Evolutionary conservation across 2,888 invertebrate species (phyloP).

Genomic region (Saturnia japonica): DNA sequence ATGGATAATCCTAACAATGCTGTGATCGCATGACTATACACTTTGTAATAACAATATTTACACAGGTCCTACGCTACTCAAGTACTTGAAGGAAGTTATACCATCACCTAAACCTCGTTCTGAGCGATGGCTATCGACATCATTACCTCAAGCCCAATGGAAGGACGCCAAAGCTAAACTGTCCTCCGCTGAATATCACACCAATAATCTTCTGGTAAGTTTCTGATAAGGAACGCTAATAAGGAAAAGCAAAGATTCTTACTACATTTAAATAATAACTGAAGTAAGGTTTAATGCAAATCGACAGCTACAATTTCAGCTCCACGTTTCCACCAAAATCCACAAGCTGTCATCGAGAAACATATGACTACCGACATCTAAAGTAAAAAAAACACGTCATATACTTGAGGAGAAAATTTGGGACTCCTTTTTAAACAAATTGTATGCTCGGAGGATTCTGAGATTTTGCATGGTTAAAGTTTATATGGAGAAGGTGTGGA

Average conservation of each 20-base stretch:
- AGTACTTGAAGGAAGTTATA: conserved; percentile 84
- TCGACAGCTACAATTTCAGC: too few relatives aligned
- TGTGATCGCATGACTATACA: not conserved
- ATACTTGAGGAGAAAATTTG: too few relatives aligned
- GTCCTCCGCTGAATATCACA: conserved; percentile 94
- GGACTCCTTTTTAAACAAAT: too few relatives aligned
- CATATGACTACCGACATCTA: too few relatives aligned
- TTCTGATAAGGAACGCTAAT: not conserved
- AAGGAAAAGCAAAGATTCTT: not conserved
- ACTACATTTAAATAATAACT: too few relatives aligned
- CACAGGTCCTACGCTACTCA: conserved; percentile 84
- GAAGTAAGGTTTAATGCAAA: too few relatives aligned
- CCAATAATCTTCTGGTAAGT: conserved; percentile 89
- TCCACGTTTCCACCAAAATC: too few relatives aligned
- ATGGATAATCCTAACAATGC: not conserved
- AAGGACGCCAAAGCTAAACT: conserved; percentile 82
- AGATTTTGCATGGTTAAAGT: too few relatives aligned
- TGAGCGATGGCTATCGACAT: conserved; percentile 92
- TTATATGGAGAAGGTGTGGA: too few relatives aligned
- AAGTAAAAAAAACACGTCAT: too few relatives aligned
- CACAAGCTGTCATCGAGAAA: too few relatives aligned
- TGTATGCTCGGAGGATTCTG: too few relatives aligned
- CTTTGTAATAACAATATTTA: not conserved
- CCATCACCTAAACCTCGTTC: conserved; percentile 85
- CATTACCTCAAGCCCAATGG: conserved; percentile 88